Conservation (phyloP, 2,888 invertebrate genomes). For the Agrotis clavis region DNA sequence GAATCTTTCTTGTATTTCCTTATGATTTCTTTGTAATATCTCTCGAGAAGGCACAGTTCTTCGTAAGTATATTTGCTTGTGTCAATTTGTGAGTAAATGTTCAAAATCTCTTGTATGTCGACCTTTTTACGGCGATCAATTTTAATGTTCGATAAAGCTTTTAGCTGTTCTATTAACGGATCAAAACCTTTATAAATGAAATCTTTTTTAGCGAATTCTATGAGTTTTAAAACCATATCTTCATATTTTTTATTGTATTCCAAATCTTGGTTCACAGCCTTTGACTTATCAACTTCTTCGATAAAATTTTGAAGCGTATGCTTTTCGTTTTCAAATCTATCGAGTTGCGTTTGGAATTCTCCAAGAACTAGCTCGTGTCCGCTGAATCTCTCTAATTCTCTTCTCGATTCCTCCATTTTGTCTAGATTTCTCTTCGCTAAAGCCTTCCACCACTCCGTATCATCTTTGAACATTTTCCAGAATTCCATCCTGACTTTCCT, state of each 20-base stretch:
- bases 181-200: slow-evolving; percentile 89
- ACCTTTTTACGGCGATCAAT: slow-evolving; percentile 83
- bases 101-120: slow-evolving; percentile 83
- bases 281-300: slow-evolving; percentile 85
- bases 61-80: slow-evolving; percentile 86
- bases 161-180: slow-evolving; percentile 85
- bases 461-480: slow-evolving; percentile 88
- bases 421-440: slow-evolving; percentile 86
- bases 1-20: slow-evolving; percentile 80
- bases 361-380: slow-evolving; percentile 85
- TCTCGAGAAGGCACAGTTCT: slow-evolving; percentile 86
- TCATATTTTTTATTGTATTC: slow-evolving; percentile 88
- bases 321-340: slow-evolving; percentile 83
- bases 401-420: slow-evolving; percentile 87
- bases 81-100: slow-evolving; percentile 85
- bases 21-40: slow-evolving; percentile 87
- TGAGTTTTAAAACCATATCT: slow-evolving; percentile 86
- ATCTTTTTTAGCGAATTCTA: slow-evolving; percentile 87
- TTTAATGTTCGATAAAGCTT: slow-evolving; percentile 82
- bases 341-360: slow-evolving; percentile 81
- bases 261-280: slow-evolving; percentile 82
- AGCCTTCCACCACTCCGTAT: slow-evolving; percentile 88
- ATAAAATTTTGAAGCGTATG: slow-evolving; percentile 83
- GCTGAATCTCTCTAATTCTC: slow-evolving; percentile 86
- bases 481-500: slow-evolving; percentile 80